phyloP scores from a whole-genome alignment of 2,113 vertebrate species.

The Mustelus asterias region DNA sequence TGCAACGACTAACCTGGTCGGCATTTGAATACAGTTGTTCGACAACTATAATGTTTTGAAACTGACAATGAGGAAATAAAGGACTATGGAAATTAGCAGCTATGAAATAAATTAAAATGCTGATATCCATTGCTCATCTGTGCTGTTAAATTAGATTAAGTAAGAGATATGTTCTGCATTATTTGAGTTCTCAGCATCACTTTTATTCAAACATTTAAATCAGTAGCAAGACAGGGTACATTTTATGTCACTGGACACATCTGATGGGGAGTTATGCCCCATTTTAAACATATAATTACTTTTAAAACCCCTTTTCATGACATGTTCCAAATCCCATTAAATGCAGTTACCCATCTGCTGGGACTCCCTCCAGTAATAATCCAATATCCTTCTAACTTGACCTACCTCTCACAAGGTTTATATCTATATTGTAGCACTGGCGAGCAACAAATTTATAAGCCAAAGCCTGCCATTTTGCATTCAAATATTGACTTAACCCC shows the following conservation, averaged over 20 bases:
- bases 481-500: too few species aligned
- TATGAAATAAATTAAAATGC: background rate
- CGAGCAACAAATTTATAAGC: background rate
- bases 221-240: background rate
- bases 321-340: background rate
- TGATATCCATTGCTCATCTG: background rate
- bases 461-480: too few species aligned
- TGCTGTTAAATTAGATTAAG: background rate
- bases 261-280: background rate
- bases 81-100: too few species aligned
- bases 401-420: background rate
- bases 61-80: background rate
- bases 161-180: background rate
- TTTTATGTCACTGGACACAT: too few species aligned
- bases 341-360: background rate
- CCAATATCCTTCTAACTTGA: background rate
- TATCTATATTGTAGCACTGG: background rate
- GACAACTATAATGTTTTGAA: background rate
- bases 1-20: background rate
- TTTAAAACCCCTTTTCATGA: background rate
- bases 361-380: background rate
- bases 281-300: background rate
- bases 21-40: background rate
- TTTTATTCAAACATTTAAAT: background rate
- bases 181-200: background rate